Base-by-base conservation (phyloP, 2,113 vertebrate genomes). In the Gila orcuttii region DNA sequence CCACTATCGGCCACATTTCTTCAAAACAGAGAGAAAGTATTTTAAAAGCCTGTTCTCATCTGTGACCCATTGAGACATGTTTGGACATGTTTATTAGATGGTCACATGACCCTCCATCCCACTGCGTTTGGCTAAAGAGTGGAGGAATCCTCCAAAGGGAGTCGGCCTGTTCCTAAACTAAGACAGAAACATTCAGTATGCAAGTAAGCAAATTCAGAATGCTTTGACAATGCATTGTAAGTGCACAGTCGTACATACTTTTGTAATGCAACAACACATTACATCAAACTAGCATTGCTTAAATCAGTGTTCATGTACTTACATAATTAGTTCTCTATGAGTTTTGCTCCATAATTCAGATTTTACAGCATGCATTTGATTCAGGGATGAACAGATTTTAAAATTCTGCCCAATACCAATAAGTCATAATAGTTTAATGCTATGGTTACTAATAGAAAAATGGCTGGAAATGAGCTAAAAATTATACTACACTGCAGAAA, bases 61-160 rank as follows among this genome's bases (percentile, higher is more conserved):
- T 85, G 80, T 78, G 66, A 90, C 77, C 62, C 87, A 83, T 60
- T 90, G 80, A 85, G 55, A 28, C n/a, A n/a, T n/a, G n/a, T n/a
- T n/a, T n/a, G 82, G 87, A 75, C 57, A 50, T 82, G 81, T 89
- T 88, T 89, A 89, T 87, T 86, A 86, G 86, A 68, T 33, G 31
- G 85, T 88, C 83, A 88, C 55, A 68, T 88, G 78, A 85, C 80
- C 64, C 75, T 74, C 79, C 33, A 25, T 75, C 75, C 47, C 36
- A 10, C 85, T 74, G 75, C 21, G 68, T 45, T 88, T 82, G 10
- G 79, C 79, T 60, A 82, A 64, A 71, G 55, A 57, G 55, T 21
- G 75, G 23, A 84, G 75, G 36, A 82, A 83, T 85, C 66, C 85
- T 86, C 85, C 28, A 7, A 80, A 87, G 86, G 81, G 85, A 74